Base-by-base conservation (phyloP, 23 tunicate species). In the Halocynthia aurantium region DNA sequence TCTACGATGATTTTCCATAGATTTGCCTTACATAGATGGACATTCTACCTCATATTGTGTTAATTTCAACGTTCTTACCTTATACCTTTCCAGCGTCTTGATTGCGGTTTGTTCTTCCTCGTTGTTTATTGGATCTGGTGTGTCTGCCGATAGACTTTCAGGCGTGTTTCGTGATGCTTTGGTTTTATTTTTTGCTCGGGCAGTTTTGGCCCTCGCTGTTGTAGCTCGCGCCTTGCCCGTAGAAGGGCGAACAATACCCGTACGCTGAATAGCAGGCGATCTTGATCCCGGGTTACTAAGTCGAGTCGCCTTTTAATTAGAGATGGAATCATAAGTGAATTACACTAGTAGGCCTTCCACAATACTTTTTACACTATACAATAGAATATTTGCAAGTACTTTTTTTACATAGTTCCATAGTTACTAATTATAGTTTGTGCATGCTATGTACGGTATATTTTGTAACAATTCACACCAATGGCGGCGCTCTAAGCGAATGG, bases 201-300 rank as follows among this genome's bases (percentile, higher is more conserved):
- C 58, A n/a, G 83, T 68, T 54, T 69, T 69, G 50, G 73, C 73
- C 0, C 73, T 53, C 7, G 49, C 58, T 10, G 60, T 50, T 54
- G 44, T 69, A 6, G 83, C 62, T 20, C 67, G 55, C 19, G 70
- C 31, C 51, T 67, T 67, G 6, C 71, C 70, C 8, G 85, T 72
- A 57, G 71, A 71, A 31, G 85, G 78, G 0, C 85, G 52, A 20
- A 62, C 85, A 19, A 62, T 71, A 20, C 78, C 85, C 10, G 71
- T 52, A 21, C 73, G 61, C 50, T 51, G 72, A 8, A 70, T 9
- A 9, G 75, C 75, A 9, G 75, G 75, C 6, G 75, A 70, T 11
- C 70, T 40, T 10, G 49, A 40, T 9, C 70, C 70, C 49, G 31
- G 6, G 31, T 15, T 65, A 10, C 49, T 20, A 65, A 20, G n/a